Percentiles rank a stretch among this genome's conserved stretches.
Evolutionary conservation across 1,140 invertebrate genomes (phyloP).

Genomic region (Vanessa tameamea): DNA sequence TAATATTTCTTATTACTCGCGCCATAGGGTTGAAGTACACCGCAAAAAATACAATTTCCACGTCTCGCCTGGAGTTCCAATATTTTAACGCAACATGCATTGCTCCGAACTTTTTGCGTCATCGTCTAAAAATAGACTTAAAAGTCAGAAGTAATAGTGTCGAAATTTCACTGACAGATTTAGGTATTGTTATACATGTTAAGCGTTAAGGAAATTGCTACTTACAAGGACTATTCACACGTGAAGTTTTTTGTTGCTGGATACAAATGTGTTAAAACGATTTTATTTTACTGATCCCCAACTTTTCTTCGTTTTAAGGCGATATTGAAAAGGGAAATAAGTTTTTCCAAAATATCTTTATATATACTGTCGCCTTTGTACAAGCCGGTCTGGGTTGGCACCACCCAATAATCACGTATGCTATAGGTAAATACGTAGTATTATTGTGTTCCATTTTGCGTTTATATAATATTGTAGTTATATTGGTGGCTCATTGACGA

Average conservation of each 20-base stretch:
- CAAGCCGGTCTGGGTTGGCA: no score
- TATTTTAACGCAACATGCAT: conserved; percentile 37
- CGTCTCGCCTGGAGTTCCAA: conserved; percentile 34
- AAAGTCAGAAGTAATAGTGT: not conserved
- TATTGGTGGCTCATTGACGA: no score
- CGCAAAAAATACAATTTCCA: conserved; percentile 22
- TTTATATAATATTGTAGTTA: no score
- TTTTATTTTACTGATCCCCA: not conserved
- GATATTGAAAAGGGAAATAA: no score
- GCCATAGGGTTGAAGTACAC: not conserved
- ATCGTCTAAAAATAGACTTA: conserved; percentile 3
- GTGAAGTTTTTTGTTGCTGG: not conserved
- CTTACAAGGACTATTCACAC: conserved; percentile 16
- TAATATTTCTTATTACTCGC: conserved; percentile 6
- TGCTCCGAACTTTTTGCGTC: conserved; percentile 16
- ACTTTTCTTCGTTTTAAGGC: not conserved
- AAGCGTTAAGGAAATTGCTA: conserved; percentile 31
- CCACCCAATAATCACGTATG: no score
- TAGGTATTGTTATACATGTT: conserved; percentile 23
- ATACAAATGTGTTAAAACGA: conserved; percentile 6
- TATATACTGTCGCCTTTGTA: no score
- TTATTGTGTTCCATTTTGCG: no score
- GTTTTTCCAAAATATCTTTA: no score
- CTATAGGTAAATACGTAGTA: no score
- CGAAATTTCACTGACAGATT: not conserved